phyloP scores from a whole-genome alignment of 2,113 vertebrate species.

The Gymnarchus niloticus region DNA sequence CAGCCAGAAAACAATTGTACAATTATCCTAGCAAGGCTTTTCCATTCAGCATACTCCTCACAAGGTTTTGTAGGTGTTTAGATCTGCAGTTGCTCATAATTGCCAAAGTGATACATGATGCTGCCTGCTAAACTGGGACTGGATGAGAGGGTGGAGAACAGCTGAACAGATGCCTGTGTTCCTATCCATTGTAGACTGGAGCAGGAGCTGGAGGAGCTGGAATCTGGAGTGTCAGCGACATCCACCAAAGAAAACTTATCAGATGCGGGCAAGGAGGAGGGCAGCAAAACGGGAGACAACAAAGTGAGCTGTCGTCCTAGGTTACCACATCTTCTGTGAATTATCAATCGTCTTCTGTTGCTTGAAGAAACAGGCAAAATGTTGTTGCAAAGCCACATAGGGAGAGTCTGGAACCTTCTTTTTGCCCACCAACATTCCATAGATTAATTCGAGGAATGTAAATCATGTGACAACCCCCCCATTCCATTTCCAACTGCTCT shows the following conservation, averaged over 20 bases:
- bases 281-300: slow-evolving; percentile 40
- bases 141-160: neutral
- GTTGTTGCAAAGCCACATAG: neutral
- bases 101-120: neutral
- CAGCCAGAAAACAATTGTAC: neutral
- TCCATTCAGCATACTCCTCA: too few species aligned
- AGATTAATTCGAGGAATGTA: neutral
- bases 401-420: neutral
- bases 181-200: slow-evolving; percentile 66
- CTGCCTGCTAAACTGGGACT: too few species aligned
- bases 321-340: neutral
- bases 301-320: slow-evolving; percentile 53
- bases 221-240: slow-evolving; percentile 56
- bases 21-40: too few species aligned
- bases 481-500: neutral
- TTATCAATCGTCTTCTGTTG: neutral
- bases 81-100: neutral
- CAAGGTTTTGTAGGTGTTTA: neutral
- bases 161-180: neutral
- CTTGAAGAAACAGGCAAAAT: neutral
- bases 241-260: slow-evolving; percentile 59
- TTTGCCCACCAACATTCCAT: neutral
- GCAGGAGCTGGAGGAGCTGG: slow-evolving; percentile 72
- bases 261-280: slow-evolving; percentile 48
- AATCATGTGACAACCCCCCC: neutral